Percentiles rank a stretch among this genome's conserved stretches.
These are phyloP conservation scores for Falco biarmicus DNA, from an alignment of 2,797 vertebrate genomes.

Conservation along the genomic window DNA sequence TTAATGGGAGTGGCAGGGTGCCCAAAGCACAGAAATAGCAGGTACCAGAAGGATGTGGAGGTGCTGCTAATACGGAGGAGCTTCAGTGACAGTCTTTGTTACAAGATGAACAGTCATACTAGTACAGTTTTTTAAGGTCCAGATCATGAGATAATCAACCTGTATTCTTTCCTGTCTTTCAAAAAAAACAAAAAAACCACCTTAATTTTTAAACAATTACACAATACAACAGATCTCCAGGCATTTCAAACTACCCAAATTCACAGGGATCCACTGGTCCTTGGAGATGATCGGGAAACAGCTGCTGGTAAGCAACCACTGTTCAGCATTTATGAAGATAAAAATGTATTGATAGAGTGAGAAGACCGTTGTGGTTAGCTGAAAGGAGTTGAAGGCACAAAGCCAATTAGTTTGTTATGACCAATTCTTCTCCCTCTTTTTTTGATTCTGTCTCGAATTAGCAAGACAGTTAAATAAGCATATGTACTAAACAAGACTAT, in stretches of 20 bases:
- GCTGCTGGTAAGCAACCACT: not conserved
- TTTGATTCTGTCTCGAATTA: not conserved
- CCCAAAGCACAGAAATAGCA: slow-evolving; percentile 21
- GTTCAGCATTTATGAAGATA: slow-evolving; percentile 3
- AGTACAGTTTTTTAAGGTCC: not conserved
- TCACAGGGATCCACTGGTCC: not conserved
- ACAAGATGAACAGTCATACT: not conserved
- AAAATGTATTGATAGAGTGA: not conserved
- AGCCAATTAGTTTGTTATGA: not conserved
- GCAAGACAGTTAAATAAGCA: not conserved
- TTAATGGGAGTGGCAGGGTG: not conserved
- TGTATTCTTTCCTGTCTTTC: not conserved
- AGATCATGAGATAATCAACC: not conserved
- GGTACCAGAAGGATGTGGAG: not conserved
- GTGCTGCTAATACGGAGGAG: not conserved
- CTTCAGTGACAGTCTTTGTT: not conserved
- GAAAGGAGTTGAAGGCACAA: not conserved
- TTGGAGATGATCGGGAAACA: not conserved
- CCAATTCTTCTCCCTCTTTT: not conserved
- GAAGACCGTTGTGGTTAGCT: not conserved
- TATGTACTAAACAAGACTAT: not conserved
- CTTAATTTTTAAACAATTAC: not conserved
- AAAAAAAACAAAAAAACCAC: not conserved
- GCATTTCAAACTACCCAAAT: not conserved
- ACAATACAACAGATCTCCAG: not conserved